Evolutionary conservation across 2,797 vertebrate genomes (phyloP), one percentile per base, ranked within the genome.

Genomic region (Melanogrammus aeglefinus): DNA sequence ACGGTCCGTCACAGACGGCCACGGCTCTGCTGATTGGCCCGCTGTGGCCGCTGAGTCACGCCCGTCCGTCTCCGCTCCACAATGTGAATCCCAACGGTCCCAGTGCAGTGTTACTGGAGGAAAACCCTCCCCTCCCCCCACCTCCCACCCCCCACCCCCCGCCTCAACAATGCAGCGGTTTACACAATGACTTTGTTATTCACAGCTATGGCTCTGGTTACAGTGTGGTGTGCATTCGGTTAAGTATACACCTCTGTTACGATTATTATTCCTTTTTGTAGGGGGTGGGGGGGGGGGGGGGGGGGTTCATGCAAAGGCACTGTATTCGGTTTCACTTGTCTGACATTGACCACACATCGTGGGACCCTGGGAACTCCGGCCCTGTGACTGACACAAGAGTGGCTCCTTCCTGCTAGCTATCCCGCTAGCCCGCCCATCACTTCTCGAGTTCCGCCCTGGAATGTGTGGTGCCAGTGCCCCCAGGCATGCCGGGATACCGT

Each of bases 101-200:
- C 41, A 76, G 21, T 16, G 75, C 72, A 29, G 21, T 18, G 69
- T 21, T 33, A 69, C 13, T 44, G 57, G 33, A 51, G 14, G 70
- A 31, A 18, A 47, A 12, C 75, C 24, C 44, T 44, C 21, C 51
- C 72, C 47, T 33, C 66, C 38, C 35, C 51, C 44, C 24, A 27
- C 5, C 63, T 18, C 44, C 44, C 44, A 51, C 47, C 47, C n/a
- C n/a, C n/a, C n/a, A n/a, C n/a, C n/a, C n/a, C n/a, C 21, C 2
- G 6, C 57, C 57, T 63, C 33, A 29, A 39, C 77, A 74, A 66
- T 33, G 71, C 71, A 44, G 41, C 13, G 38, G 33, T 69, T 80
- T 47, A 76, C 71, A 80, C 79, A 76, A 72, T 79, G 44, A 76
- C 71, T 35, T 14, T 69, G 75, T 57, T 75, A 76, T 69, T 74